These are phyloP conservation scores for Urophycis tenuis DNA, from an alignment of 2,797 vertebrate genomes.

Conservation along the genomic window DNA sequence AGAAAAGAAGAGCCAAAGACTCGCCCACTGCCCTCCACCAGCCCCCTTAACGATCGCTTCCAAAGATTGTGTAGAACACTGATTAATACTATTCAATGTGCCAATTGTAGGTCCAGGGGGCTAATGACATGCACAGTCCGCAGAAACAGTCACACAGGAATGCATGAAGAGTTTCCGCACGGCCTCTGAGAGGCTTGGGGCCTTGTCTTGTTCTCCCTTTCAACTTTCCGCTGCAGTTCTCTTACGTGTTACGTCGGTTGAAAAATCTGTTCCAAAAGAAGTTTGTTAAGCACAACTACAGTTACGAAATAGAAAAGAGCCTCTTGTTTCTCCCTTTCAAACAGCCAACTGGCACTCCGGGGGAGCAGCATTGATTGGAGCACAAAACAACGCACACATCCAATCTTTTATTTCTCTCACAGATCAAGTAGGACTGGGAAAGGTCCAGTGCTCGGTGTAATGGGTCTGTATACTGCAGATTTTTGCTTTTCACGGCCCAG, in stretches of 20 bases:
- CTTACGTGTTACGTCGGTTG: not conserved
- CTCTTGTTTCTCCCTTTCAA: not conserved
- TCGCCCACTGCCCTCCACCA: not conserved
- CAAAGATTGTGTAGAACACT: conserved; percentile 1
- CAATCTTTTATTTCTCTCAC: conserved; percentile 28
- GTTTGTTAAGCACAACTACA: not conserved
- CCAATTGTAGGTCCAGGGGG: not conserved
- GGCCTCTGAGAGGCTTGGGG: not conserved
- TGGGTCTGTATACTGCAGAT: not conserved
- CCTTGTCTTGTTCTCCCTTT: not conserved
- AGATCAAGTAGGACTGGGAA: conserved; percentile 12
- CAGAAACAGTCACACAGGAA: not conserved
- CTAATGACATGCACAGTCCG: not conserved
- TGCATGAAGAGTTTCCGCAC: not conserved
- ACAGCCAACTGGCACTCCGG: not conserved
- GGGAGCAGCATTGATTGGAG: not conserved
- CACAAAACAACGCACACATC: conserved; percentile 21
- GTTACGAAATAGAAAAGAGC: not conserved
- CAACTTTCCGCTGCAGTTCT: not conserved
- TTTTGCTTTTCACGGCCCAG: not conserved
- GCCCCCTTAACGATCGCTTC: not conserved
- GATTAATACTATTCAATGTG: conserved; percentile 1
- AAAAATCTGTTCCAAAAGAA: not conserved
- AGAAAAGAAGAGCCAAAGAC: not conserved
- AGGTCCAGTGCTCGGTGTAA: conserved; percentile 14